Conservation (phyloP, 2,888 invertebrate genomes). For the Tryphoninae sp. region DNA sequence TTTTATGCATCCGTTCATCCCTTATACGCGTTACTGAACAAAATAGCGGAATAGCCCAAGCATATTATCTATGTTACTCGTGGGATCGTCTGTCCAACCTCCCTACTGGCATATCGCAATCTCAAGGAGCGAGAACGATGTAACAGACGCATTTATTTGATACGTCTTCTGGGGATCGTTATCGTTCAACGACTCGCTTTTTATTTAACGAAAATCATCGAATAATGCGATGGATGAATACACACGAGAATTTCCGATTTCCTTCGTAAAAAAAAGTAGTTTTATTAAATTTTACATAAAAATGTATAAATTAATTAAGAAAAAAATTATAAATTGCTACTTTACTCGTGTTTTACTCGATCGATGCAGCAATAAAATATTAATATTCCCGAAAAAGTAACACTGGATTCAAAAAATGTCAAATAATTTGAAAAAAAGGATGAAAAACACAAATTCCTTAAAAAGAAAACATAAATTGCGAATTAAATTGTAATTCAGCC, state of each 20-base stretch:
- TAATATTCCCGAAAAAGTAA: too few relatives aligned
- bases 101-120: constrained; percentile 40
- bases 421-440: too few relatives aligned
- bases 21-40: constrained; percentile 44
- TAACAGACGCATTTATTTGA: constrained; percentile 52
- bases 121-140: constrained; percentile 16
- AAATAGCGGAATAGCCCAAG: constrained; percentile 26
- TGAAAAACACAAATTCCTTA: neutral
- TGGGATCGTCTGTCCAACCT: constrained; percentile 59
- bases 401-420: too few relatives aligned
- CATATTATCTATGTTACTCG: constrained; percentile 58
- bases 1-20: constrained; percentile 61
- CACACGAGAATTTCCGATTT: neutral
- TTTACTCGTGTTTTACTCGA: too few relatives aligned
- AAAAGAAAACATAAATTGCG: neutral
- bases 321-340: too few relatives aligned
- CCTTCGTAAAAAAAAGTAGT: too few relatives aligned
- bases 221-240: neutral
- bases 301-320: too few relatives aligned
- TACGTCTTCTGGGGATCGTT: constrained; percentile 57
- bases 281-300: too few relatives aligned
- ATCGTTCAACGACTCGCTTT: constrained; percentile 40
- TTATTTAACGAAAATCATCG: neutral
- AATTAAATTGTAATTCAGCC: too few relatives aligned
- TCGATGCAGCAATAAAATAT: too few relatives aligned